Percentiles rank a stretch among this genome's conserved stretches.
Evolutionary conservation across 1,140 invertebrate genomes (phyloP).

Genomic region (Paramacrobiotus metropolitanus): DNA sequence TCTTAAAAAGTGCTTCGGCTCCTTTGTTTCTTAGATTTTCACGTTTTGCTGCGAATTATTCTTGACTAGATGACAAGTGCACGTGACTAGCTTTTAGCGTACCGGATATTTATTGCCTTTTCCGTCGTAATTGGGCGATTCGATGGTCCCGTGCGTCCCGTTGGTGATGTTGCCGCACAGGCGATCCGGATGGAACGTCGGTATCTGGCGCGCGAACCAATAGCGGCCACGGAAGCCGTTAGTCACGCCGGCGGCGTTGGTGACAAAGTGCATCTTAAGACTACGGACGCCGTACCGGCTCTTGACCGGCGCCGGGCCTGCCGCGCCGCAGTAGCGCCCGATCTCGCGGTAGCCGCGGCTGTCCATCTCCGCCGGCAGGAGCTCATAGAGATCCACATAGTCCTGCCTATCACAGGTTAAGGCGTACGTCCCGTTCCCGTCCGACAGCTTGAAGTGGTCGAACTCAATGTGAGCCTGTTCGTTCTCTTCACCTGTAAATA

Average conservation of each 20-base stretch:
- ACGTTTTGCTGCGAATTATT: too few species aligned
- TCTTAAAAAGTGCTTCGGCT: too few species aligned
- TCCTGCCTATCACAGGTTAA: constrained; percentile 37
- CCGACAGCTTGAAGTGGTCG: constrained; percentile 67
- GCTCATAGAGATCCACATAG: constrained; percentile 68
- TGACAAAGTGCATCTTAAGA: constrained; percentile 55
- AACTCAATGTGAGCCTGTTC: constrained; percentile 77
- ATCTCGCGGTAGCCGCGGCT: constrained; percentile 52
- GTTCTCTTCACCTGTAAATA: not conserved
- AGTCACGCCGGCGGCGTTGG: constrained; percentile 52
- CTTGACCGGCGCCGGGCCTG: constrained; percentile 64
- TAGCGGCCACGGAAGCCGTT: constrained; percentile 74
- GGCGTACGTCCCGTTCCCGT: constrained; percentile 20
- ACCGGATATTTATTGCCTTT: constrained; percentile 42
- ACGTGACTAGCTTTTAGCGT: too few species aligned
- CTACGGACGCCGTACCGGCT: constrained; percentile 57
- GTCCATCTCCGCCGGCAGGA: constrained; percentile 29
- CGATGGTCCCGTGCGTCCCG: constrained; percentile 56
- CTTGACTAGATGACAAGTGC: too few species aligned
- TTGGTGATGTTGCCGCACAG: constrained; percentile 77
- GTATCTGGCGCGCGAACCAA: constrained; percentile 58
- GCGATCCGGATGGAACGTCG: constrained; percentile 34
- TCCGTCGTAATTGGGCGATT: constrained; percentile 60
- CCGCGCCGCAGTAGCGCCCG: constrained; percentile 56
- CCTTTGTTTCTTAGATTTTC: too few species aligned